Evolutionary conservation across 2,888 invertebrate species (phyloP), one percentile per base, ranked within the genome.

Genomic region (Dasysyrphus albostriatus): DNA sequence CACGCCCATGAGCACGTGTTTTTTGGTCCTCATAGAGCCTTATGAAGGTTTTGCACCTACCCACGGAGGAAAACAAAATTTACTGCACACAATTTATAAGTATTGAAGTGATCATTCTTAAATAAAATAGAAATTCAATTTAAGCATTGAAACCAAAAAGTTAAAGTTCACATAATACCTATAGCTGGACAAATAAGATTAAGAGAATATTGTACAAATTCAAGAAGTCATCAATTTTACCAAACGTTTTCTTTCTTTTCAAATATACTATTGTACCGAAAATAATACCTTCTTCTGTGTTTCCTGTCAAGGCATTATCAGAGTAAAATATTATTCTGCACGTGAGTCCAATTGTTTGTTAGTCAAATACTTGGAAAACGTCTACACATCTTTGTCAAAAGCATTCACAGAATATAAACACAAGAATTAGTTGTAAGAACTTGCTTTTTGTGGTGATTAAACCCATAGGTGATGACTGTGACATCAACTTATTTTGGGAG

Each of bases 341-440:
- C 34, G 58, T 58, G 16, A 16, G n/a, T n/a, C 5, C 10, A 56
- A 34, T 34, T 58, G 34, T 58, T 58, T 58, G 42, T 12, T 3
- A 58, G 9, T n/a, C 16, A 58, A 58, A 58, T 16, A 58, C 16
- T 34, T 58, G 9, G 16, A 58, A 58, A 34, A n/a, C 34, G 34
- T 4, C 9, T 34, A 16, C 34, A 58, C 8, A 58, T 34, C 9
- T 34, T 34, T 58, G 2, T 34, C 5, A 58, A 58, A 58, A 58
- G 8, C 5, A 51, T n/a, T n/a, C 1, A 51, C 12, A 24, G 12
- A 24, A 12, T 24, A 24, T 19, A 51, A 51, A 12, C 0, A 4
- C 24, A 24, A 2, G 24, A 51, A 51, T 24, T 51, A 24, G 51
- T 51, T 12, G 51, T 2, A 51, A 2, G 12, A 24, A 51, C 12